These are phyloP conservation scores for Xestia xanthographa DNA, from an alignment of 2,888 invertebrate genomes.

Conservation along the genomic window DNA sequence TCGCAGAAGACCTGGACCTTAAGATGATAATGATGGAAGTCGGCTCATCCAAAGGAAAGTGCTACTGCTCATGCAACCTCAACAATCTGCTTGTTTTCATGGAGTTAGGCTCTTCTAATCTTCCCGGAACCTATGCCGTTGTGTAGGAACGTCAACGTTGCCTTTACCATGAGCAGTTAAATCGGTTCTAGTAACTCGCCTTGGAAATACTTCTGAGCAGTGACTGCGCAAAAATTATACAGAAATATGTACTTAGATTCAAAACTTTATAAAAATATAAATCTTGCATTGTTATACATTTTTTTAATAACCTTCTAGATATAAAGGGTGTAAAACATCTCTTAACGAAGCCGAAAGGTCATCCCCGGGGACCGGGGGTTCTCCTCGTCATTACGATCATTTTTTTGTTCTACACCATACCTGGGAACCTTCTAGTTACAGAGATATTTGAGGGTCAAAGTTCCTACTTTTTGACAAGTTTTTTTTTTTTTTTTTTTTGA, in stretches of 20 bases:
- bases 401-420: too few species aligned
- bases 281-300: neutral
- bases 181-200: neutral
- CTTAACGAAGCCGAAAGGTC: too few species aligned
- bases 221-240: neutral
- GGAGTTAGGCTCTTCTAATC: neutral
- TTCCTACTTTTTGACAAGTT: too few species aligned
- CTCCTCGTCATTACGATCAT: too few species aligned
- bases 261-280: slow-evolving; percentile 8
- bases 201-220: neutral
- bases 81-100: slow-evolving; percentile 23
- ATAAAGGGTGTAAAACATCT: too few species aligned
- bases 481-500: too few species aligned
- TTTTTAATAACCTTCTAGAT: too few species aligned
- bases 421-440: too few species aligned
- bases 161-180: neutral
- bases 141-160: neutral
- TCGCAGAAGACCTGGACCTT: slow-evolving; percentile 14
- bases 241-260: slow-evolving; percentile 13
- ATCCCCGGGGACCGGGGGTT: too few species aligned
- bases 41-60: slow-evolving; percentile 11
- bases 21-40: slow-evolving; percentile 7
- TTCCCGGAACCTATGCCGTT: neutral
- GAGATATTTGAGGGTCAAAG: too few species aligned
- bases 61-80: slow-evolving; percentile 31